Evolutionary conservation across 2,888 invertebrate species (phyloP).

Genomic region (Dendrolimus houi): DNA sequence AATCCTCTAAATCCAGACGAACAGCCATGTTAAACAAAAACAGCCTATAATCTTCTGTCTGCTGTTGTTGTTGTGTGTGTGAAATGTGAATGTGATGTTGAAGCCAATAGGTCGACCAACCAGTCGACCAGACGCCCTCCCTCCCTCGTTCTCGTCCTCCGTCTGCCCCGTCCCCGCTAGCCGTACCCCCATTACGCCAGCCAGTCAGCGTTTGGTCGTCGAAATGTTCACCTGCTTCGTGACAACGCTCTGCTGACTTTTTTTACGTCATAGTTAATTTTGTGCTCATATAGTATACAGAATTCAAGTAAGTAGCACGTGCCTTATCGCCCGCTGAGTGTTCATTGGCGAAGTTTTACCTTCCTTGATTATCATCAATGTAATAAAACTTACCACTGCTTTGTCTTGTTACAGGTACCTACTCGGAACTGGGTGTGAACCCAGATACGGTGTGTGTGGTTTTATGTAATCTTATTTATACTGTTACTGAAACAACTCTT

Average conservation of each 20-base stretch:
- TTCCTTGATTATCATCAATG: conserved; percentile 21
- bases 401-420: conserved; percentile 75
- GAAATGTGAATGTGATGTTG: conserved; percentile 45
- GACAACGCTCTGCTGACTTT: conserved; percentile 25
- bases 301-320: conserved; percentile 47
- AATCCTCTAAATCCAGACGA: conserved; percentile 15
- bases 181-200: conserved; percentile 45
- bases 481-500: conserved; percentile 43
- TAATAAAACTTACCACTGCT: conserved; percentile 55
- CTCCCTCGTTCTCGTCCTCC: conserved; percentile 62
- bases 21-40: conserved; percentile 43
- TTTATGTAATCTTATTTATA: conserved; percentile 68
- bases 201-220: conserved; percentile 57
- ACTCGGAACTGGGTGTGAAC: conserved; percentile 71
- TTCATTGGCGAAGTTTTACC: conserved; percentile 18
- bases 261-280: conserved; percentile 67
- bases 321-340: conserved; percentile 25
- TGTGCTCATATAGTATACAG: conserved; percentile 46
- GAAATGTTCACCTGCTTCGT: conserved; percentile 29
- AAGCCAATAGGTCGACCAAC: conserved; percentile 72
- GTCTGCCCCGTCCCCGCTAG: conserved; percentile 49
- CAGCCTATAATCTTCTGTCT: conserved; percentile 55
- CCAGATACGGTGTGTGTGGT: conserved; percentile 68
- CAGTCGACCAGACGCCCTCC: conserved; percentile 70
- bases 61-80: conserved; percentile 38